A percentile compares a stretch with the other conserved stretches of the same genome.
These are phyloP conservation scores for Dromas ardeola DNA, from an alignment of 2,113 vertebrate genomes.

Conservation along the genomic window DNA sequence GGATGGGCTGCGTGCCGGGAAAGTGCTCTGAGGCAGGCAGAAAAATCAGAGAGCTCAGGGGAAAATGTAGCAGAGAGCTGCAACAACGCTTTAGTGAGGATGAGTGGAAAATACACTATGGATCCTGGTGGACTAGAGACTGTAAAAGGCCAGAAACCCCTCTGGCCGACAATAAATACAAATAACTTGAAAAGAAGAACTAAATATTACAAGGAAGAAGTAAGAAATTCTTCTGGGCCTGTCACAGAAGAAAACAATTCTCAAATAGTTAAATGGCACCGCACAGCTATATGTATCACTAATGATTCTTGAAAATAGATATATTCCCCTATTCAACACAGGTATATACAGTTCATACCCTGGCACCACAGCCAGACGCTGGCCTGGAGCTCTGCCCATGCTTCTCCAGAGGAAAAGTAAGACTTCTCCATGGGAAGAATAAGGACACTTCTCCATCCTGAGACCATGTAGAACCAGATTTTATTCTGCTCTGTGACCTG, in stretches of 20 bases:
- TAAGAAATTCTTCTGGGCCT: neutral
- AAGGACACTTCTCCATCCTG: accelerated
- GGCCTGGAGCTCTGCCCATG: neutral
- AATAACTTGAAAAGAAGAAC: neutral
- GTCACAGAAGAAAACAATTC: neutral
- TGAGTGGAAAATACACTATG: neutral
- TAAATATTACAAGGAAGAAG: neutral
- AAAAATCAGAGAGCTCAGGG: neutral
- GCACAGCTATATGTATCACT: neutral
- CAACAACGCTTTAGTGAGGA: neutral
- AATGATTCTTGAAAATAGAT: neutral
- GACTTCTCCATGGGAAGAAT: neutral
- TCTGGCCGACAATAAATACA: neutral
- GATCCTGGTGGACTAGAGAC: neutral
- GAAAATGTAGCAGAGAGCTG: neutral
- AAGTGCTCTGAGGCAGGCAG: neutral
- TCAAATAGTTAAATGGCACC: neutral
- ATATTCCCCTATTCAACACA: neutral
- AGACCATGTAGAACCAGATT: neutral
- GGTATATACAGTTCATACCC: neutral
- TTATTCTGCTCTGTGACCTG: neutral
- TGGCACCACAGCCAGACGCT: neutral
- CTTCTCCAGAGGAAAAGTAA: neutral
- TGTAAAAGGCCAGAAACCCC: neutral
- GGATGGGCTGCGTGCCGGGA: neutral